phyloP scores from a whole-genome alignment of 2,888 invertebrate species.

The Drosophila tripunctata region DNA sequence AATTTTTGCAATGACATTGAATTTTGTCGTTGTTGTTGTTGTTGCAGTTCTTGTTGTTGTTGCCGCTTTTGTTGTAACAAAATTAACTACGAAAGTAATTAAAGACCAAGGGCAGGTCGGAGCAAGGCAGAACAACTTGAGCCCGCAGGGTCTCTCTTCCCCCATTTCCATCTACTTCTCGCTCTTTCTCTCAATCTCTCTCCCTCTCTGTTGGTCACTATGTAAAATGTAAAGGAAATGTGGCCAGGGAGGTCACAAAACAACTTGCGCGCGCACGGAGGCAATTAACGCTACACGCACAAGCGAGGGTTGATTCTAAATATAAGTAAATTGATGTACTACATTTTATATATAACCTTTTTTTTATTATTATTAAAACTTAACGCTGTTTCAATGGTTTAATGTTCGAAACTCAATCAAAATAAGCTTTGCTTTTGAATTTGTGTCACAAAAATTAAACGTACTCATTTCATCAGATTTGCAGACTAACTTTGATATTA shows the following conservation, averaged over 20 bases:
- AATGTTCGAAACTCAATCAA: too few relatives aligned
- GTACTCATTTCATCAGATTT: too few relatives aligned
- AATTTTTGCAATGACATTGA: constrained; percentile 68
- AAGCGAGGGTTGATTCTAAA: constrained; percentile 35
- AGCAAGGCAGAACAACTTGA: constrained; percentile 35
- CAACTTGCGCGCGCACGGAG: constrained; percentile 75
- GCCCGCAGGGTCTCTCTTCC: constrained; percentile 44
- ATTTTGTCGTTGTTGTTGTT: constrained; percentile 20
- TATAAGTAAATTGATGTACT: too few relatives aligned
- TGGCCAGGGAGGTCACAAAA: constrained; percentile 36
- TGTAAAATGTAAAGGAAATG: constrained; percentile 31
- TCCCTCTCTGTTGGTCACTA: neutral
- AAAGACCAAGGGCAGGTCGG: constrained; percentile 55
- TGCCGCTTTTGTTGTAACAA: constrained; percentile 67
- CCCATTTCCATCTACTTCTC: neutral
- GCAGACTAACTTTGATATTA: too few relatives aligned
- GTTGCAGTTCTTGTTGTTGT: neutral
- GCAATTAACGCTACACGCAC: constrained; percentile 65
- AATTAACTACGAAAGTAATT: constrained; percentile 80
- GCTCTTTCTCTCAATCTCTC: neutral
- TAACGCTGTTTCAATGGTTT: too few relatives aligned
- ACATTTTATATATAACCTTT: too few relatives aligned
- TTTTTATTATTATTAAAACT: too few relatives aligned
- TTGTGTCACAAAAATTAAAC: too few relatives aligned
- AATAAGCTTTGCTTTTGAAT: too few relatives aligned